Evolutionary conservation across 1,140 invertebrate genomes (phyloP).

Genomic region (Aphidius ervi): DNA sequence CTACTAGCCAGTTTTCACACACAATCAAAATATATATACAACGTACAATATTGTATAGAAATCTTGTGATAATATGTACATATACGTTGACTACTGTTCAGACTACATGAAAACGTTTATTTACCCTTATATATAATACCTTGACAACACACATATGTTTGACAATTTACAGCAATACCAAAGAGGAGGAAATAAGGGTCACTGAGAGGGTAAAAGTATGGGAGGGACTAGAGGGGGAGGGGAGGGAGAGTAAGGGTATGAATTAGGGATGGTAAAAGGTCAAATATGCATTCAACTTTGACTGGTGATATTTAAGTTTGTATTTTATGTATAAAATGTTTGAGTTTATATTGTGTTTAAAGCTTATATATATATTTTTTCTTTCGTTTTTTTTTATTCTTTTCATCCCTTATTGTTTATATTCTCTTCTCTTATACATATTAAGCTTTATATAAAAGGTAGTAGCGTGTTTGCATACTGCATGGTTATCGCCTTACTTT

Average conservation of each 20-base stretch:
- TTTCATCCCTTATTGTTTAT: neutral
- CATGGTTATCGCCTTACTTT: conserved; percentile 14
- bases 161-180: too few relatives aligned
- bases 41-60: too few relatives aligned
- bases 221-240: too few relatives aligned
- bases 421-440: conserved; percentile 2
- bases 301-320: neutral
- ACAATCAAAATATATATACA: too few relatives aligned
- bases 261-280: too few relatives aligned
- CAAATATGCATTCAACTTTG: conserved; percentile 5
- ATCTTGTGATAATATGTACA: too few relatives aligned
- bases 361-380: conserved; percentile 3
- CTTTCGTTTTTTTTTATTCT: conserved; percentile 6
- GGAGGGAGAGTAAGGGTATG: too few relatives aligned
- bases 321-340: neutral
- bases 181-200: too few relatives aligned
- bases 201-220: too few relatives aligned
- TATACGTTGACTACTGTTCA: too few relatives aligned
- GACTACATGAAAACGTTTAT: conserved; percentile 12
- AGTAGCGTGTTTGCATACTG: conserved; percentile 12
- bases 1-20: too few relatives aligned
- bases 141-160: neutral
- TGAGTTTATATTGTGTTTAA: neutral
- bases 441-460: neutral
- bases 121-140: conserved; percentile 5